Base-by-base conservation (phyloP, 1,140 invertebrate species). In the Pteromalus puparum region DNA sequence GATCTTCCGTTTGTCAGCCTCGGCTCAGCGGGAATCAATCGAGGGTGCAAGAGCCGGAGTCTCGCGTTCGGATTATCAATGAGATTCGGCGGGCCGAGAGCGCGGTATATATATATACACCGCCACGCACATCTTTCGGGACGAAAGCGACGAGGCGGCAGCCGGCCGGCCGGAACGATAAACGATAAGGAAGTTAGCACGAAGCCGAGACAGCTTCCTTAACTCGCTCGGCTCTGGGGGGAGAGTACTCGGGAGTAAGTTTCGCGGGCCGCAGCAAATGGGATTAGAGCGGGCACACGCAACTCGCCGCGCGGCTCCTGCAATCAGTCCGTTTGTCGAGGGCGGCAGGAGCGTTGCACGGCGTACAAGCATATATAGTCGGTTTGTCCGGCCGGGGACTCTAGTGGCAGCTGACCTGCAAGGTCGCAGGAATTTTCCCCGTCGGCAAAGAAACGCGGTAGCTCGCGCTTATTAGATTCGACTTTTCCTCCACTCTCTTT, bases 321-420 rank as follows among this genome's bases (percentile, higher is more conserved):
- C 81, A 76, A 82, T 82, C 61, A 76, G 81, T 82, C 72, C 42
- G 26, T 21, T 65, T 34, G 70, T 61, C 53, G 18, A 21, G 53
- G 53, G 53, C 18, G 6, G 18, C 1, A 18, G 21, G 48, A 5
- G 15, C 6, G 21, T 6, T 21, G 15, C 6, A 61, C 15, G 10
- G 38, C 10, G 38, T 42, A 42, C 10, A 42, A 9, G 1, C 38
- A 42, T n/a, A n/a, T n/a, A n/a, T n/a, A n/a, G 34, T 5, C 6
- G 34, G 34, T 34, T 34, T 34, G 34, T 34, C 38, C 38, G 38
- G 38, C 38, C 38, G 38, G 9, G 38, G 1, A 42, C n/a, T n/a
- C n/a, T n/a, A n/a, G n/a, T n/a, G n/a, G n/a, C 9, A 42, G 38
- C 38, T 34, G 38, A 9, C 9, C 10, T 7, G 38, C 38, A 10